Percentiles rank a stretch among this genome's conserved stretches.
phyloP scores from a whole-genome alignment of 2,888 invertebrate genomes.

The Agrochola lota region DNA sequence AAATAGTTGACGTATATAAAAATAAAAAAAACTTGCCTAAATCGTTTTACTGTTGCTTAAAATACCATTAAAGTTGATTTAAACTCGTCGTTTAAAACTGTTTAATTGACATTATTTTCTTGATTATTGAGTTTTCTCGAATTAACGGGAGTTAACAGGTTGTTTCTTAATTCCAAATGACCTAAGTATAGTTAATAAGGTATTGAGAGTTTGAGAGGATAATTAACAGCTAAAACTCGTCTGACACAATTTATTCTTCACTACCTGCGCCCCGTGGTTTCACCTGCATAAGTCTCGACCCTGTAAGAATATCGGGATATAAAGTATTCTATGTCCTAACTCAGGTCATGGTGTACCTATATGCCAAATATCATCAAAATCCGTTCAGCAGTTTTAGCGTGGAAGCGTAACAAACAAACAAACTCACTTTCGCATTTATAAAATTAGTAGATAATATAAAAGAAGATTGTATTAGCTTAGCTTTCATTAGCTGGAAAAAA shows the following conservation, averaged over 20 bases:
- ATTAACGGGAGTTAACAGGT: slow-evolving; percentile 8
- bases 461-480: not conserved
- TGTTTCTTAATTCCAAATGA: not conserved
- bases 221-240: not conserved
- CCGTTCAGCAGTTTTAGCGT: too few relatives aligned
- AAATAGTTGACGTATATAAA: not conserved
- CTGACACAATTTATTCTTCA: not conserved
- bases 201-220: not conserved
- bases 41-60: slow-evolving; percentile 25
- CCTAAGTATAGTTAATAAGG: not conserved
- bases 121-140: not conserved
- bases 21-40: not conserved
- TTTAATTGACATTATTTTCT: slow-evolving; percentile 1
- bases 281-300: too few relatives aligned
- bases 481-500: not conserved
- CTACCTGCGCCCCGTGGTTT: too few relatives aligned
- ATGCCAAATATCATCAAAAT: too few relatives aligned
- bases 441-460: not conserved
- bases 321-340: too few relatives aligned
- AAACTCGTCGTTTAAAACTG: slow-evolving; percentile 18
- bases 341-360: too few relatives aligned
- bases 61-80: slow-evolving; percentile 11
- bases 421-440: too few relatives aligned
- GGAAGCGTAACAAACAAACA: too few relatives aligned
- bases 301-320: too few relatives aligned